Percentiles rank a stretch among this genome's conserved stretches.
Evolutionary conservation across 2,113 vertebrate species (phyloP).

Genomic region (Paramormyrops kingsleyae): DNA sequence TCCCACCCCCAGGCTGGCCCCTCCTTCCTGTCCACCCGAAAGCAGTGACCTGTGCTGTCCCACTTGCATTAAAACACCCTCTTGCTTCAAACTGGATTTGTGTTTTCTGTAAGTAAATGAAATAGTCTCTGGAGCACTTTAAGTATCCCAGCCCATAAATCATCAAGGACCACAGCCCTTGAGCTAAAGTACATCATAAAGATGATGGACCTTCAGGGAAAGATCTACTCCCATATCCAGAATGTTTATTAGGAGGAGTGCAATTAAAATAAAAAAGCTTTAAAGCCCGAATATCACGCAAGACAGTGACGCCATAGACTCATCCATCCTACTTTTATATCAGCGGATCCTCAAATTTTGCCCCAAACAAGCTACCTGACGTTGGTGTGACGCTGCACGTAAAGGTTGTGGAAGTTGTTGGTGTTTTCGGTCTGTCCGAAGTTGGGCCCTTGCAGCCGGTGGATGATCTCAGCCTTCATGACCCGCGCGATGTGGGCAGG

Average conservation of each 20-base stretch:
- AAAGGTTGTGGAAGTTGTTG: slow-evolving; percentile 98
- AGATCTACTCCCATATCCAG: neutral
- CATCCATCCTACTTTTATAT: neutral
- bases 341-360: neutral
- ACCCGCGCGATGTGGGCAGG: slow-evolving; percentile 93
- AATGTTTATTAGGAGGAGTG: neutral
- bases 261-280: neutral
- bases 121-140: neutral
- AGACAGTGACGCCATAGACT: neutral
- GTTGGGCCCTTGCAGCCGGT: slow-evolving; percentile 90
- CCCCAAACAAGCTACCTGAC: slow-evolving; percentile 70
- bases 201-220: neutral
- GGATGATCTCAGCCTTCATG: slow-evolving; percentile 98
- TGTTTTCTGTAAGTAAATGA: neutral
- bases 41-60: neutral
- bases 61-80: neutral
- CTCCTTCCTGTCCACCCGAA: neutral
- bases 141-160: neutral
- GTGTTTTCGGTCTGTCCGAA: slow-evolving; percentile 88
- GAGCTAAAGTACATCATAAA: neutral
- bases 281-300: neutral
- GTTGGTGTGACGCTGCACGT: slow-evolving; percentile 94
- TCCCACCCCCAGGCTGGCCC: neutral
- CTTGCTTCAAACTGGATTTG: neutral
- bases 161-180: neutral